A percentile compares a stretch with the other conserved stretches of the same genome.
phyloP scores from a whole-genome alignment of 2,888 invertebrate genomes.

The Drosophila seclusa region DNA sequence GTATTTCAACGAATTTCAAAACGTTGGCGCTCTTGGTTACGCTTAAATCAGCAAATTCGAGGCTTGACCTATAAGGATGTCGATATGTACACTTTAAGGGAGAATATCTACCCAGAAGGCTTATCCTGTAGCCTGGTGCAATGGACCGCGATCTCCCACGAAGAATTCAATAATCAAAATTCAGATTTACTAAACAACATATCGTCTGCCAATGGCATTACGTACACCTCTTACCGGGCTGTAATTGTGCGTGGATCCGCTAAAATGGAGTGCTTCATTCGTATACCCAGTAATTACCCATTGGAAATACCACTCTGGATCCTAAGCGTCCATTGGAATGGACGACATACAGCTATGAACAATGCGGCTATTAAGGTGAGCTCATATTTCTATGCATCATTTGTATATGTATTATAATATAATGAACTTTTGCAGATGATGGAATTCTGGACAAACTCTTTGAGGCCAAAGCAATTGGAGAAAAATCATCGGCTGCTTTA shows the following conservation, averaged over 20 bases:
- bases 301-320: slow-evolving; percentile 91
- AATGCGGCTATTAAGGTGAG: slow-evolving; percentile 89
- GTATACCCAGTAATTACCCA: slow-evolving; percentile 94
- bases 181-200: slow-evolving; percentile 42
- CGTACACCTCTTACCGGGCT: slow-evolving; percentile 91
- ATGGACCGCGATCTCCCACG: slow-evolving; percentile 89
- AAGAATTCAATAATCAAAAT: slow-evolving; percentile 85
- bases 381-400: not conserved
- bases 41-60: slow-evolving; percentile 91
- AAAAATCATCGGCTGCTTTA: slow-evolving; percentile 86
- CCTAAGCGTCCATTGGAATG: slow-evolving; percentile 90
- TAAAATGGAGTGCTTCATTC: slow-evolving; percentile 91
- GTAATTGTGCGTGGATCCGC: slow-evolving; percentile 92
- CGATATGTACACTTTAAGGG: slow-evolving; percentile 71
- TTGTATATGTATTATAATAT: not conserved
- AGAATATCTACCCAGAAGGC: slow-evolving; percentile 74
- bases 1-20: slow-evolving; percentile 90
- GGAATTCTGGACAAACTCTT: slow-evolving; percentile 85
- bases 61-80: slow-evolving; percentile 84
- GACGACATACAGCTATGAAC: slow-evolving; percentile 87
- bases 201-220: slow-evolving; percentile 81
- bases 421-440: slow-evolving; percentile 84
- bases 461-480: slow-evolving; percentile 72
- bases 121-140: slow-evolving; percentile 88
- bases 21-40: slow-evolving; percentile 90